phyloP scores from a whole-genome alignment of 64 coral and sea anemone genomes.

The Catalaphyllia jardinei region DNA sequence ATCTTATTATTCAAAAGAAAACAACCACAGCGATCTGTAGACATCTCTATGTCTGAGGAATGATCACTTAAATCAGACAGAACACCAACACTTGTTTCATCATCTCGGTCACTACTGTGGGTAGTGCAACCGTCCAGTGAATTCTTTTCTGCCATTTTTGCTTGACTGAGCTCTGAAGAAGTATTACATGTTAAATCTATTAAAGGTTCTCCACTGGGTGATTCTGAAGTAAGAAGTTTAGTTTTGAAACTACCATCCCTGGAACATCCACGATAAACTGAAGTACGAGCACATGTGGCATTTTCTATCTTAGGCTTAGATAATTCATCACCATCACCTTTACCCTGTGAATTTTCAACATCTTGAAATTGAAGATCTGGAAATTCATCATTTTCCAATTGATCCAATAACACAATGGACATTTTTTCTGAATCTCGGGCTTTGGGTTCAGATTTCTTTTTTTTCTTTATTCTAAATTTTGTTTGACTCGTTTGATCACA shows the following conservation, averaged over 20 bases:
- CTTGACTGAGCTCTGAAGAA: neutral
- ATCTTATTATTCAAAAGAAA: slow-evolving; percentile 58
- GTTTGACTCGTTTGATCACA: slow-evolving; percentile 82
- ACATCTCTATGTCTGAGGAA: slow-evolving; percentile 11
- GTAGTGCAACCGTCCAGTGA: neutral
- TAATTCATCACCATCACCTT: neutral
- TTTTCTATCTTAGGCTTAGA: neutral
- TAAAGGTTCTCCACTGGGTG: neutral
- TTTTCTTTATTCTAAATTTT: slow-evolving; percentile 88
- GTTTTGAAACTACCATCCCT: neutral
- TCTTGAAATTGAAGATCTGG: neutral
- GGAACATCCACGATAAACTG: neutral
- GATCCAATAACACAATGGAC: neutral
- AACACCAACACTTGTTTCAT: slow-evolving; percentile 19
- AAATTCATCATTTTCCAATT: neutral
- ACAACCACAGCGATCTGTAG: slow-evolving; percentile 3
- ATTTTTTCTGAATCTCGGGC: neutral
- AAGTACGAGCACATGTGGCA: neutral
- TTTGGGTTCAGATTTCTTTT: slow-evolving; percentile 16
- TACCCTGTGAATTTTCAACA: neutral
- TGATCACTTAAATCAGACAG: slow-evolving; percentile 39
- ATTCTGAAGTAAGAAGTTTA: neutral
- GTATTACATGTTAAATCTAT: neutral
- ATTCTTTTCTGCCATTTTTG: neutral
- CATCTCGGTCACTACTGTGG: slow-evolving; percentile 11